Conservation (phyloP, 2,113 vertebrate genomes). For the Actenoides lindsayi region DNA sequence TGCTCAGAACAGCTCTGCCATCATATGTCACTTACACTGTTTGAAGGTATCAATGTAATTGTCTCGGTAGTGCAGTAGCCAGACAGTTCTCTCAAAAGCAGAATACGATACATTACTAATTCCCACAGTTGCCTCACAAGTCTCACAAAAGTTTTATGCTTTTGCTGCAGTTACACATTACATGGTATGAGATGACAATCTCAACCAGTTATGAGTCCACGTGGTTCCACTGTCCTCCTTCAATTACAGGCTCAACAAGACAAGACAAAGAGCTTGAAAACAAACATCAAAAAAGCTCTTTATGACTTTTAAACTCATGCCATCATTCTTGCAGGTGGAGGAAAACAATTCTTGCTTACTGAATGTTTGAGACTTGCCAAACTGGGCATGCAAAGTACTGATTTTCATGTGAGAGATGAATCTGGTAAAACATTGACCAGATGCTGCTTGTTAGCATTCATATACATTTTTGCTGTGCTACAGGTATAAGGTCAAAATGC, state of each 20-base stretch:
- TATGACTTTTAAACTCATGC: background rate
- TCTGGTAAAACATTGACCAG: background rate
- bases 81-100: background rate
- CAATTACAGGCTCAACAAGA: background rate
- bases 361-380: background rate
- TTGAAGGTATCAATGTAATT: background rate
- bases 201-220: background rate
- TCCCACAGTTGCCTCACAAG: background rate
- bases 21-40: background rate
- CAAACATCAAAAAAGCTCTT: background rate
- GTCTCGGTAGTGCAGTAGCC: background rate
- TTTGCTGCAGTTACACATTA: background rate
- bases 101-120: background rate
- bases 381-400: background rate
- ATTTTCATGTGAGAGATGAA: background rate
- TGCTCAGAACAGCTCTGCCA: background rate
- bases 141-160: background rate
- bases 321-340: background rate
- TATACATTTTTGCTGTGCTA: background rate
- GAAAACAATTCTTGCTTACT: background rate
- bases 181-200: background rate
- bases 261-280: background rate
- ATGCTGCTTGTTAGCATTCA: background rate
- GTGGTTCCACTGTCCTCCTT: background rate
- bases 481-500: background rate